Base-by-base conservation (phyloP, 1,140 invertebrate species). In the Monochamus saltuarius region DNA sequence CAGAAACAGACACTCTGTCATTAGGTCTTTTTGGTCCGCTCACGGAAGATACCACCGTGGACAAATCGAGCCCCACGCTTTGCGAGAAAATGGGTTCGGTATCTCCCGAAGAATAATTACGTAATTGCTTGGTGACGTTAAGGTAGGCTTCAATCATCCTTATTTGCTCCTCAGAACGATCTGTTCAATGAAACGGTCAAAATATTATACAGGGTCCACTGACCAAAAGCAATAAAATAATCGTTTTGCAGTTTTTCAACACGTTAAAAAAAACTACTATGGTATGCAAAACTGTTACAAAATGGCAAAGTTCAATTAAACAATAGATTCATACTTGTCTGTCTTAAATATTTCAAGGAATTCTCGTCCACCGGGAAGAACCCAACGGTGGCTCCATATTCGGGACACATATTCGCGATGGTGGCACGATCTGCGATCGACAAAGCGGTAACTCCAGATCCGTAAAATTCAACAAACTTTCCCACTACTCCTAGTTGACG, bases 401-500 rank as follows among this genome's bases (percentile, higher is more conserved):
- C 97, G 0, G 96, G 96, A 76, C 93, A 97, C 97, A 99, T 99
- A 79, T 99, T 99, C 36, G 87, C 95, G 74, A 93, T 97, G 36
- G 85, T 98, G 59, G 89, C 95, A 60, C 97, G 77, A 79, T 99
- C 97, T 2, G 97, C 96, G 51, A 99, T 95, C 45, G 92, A 96
- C 1, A 99, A 78, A 57, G 89, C 85, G 0, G 85, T 75, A 8
- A 98, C 93, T 7, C 97, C 96, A 0, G 93, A 87, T 0, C 97
- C 97, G 76, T 92, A 99, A 79, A 99, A 99, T 81, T 99, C 97
- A 1, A 99, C 96, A 81, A 99, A 99, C 75, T 98, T 98, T 42
- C 95, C 96, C 43, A 99, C 97, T 19, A 99, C 96, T 49, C 97
- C 97, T 45, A 97, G 72, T 75, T 94, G 89, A 34, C 96, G 83